phyloP scores from a whole-genome alignment of 1,140 invertebrate species.

The Latrodectus geometricus region DNA sequence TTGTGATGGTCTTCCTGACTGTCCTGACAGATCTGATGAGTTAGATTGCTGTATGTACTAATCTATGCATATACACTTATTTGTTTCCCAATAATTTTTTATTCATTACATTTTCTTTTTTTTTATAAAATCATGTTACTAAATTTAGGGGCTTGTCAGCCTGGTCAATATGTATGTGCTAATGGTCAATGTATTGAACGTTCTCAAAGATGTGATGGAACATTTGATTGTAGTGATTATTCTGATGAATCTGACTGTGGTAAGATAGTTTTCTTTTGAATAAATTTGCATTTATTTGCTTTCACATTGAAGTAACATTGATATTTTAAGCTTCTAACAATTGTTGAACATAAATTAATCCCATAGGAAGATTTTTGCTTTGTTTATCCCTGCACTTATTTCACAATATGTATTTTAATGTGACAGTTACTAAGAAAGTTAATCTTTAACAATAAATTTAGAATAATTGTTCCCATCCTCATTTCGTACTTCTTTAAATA shows the following conservation, averaged over 20 bases:
- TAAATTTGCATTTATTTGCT: too few relatives aligned
- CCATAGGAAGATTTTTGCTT: too few relatives aligned
- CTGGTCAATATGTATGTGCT: conserved; percentile 73
- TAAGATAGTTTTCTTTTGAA: conserved; percentile 59
- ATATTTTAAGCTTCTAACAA: too few relatives aligned
- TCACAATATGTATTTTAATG: too few relatives aligned
- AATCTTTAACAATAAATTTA: too few relatives aligned
- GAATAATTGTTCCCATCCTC: too few relatives aligned
- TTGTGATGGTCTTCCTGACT: conserved; percentile 65
- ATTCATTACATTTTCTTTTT: not conserved
- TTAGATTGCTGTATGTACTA: conserved; percentile 65
- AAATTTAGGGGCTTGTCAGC: conserved; percentile 68
- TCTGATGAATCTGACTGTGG: conserved; percentile 89
- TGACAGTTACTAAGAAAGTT: too few relatives aligned
- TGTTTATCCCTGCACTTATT: too few relatives aligned
- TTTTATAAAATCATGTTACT: not conserved
- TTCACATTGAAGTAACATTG: too few relatives aligned
- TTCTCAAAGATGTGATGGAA: conserved; percentile 83
- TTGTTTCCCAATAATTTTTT: not conserved
- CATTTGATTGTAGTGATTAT: conserved; percentile 89
- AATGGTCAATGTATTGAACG: conserved; percentile 77
- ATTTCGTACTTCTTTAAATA: too few relatives aligned
- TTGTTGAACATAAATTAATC: too few relatives aligned
- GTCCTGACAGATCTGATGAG: conserved; percentile 65
- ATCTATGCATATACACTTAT: not conserved